Percentiles rank a stretch among this genome's conserved stretches.
Evolutionary conservation across 2,888 invertebrate genomes (phyloP).

Genomic region (Apamea anceps): DNA sequence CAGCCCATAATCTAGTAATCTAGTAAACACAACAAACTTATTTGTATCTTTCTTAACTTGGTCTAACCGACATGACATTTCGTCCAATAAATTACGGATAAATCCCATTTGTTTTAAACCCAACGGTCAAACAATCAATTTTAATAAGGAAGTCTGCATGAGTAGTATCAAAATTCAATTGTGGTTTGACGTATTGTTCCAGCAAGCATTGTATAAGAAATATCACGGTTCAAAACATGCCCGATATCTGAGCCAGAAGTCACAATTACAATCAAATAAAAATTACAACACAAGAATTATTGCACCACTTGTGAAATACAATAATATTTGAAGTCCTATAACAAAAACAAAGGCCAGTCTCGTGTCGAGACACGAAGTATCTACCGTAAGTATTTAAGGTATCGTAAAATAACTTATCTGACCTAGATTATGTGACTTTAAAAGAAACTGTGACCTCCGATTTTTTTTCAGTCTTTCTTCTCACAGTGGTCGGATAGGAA

Average conservation of each 20-base stretch:
- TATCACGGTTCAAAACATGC: background rate
- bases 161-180: background rate
- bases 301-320: conserved; percentile 7
- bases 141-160: background rate
- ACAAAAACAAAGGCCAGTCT: background rate
- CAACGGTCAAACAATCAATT: background rate
- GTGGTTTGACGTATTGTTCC: background rate
- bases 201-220: conserved; percentile 6
- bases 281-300: conserved; percentile 6
- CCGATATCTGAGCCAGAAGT: background rate
- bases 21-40: background rate
- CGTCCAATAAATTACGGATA: background rate
- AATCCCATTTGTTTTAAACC: background rate
- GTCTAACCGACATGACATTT: background rate
- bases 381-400: background rate
- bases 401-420: background rate
- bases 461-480: background rate
- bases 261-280: conserved; percentile 1
- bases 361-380: background rate
- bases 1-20: too few relatives aligned
- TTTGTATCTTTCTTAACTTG: background rate
- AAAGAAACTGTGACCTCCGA: too few relatives aligned
- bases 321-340: background rate
- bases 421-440: background rate
- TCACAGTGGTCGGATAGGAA: background rate